Conservation (phyloP, 1,140 invertebrate species). For the Caerostris darwini region DNA sequence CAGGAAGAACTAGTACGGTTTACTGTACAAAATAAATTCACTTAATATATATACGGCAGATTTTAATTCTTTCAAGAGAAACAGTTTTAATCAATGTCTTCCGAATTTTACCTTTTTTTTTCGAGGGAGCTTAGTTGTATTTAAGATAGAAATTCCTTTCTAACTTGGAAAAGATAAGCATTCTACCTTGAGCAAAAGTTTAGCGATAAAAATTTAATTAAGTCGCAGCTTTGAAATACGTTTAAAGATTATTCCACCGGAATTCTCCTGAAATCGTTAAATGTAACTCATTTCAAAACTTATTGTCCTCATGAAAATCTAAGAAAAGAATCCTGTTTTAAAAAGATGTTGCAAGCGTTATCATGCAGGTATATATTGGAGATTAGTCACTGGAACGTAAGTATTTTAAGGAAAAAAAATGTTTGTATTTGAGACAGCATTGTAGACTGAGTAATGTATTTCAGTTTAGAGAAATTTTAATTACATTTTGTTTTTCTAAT, state of each 20-base stretch:
- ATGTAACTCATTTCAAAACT: not conserved
- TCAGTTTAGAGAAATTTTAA: too few species aligned
- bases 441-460: too few species aligned
- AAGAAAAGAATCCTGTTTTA: not conserved
- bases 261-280: not conserved
- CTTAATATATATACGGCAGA: too few species aligned
- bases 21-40: too few species aligned
- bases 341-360: not conserved
- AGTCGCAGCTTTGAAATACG: not conserved
- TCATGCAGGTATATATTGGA: too few species aligned
- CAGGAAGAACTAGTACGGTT: too few species aligned
- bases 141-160: not conserved
- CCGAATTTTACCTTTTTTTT: not conserved
- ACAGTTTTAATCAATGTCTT: not conserved
- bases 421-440: too few species aligned
- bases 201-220: conserved; percentile 25
- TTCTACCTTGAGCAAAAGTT: not conserved
- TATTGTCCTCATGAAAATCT: not conserved
- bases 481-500: too few species aligned
- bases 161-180: conserved; percentile 1
- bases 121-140: not conserved
- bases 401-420: too few species aligned
- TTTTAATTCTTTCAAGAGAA: not conserved
- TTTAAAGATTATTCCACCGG: not conserved
- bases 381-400: too few species aligned